phyloP scores from a whole-genome alignment of 2,113 vertebrate genomes.

The Forbesichthys agassizii region DNA sequence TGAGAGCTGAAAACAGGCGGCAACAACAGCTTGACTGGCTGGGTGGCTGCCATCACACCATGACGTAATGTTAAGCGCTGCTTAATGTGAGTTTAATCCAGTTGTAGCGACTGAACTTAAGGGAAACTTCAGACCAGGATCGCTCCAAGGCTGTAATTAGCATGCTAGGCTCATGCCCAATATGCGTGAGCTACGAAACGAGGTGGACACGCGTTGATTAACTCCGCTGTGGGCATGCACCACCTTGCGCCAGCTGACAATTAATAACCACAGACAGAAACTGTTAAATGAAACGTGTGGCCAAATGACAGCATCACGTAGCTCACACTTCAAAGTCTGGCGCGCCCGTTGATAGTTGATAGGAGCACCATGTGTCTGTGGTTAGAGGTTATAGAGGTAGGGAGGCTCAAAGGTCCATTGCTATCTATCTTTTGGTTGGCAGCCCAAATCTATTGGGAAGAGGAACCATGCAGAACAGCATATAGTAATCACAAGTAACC shows the following conservation, averaged over 20 bases:
- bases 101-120: too few species aligned
- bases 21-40: too few species aligned
- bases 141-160: background rate
- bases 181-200: background rate
- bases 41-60: too few species aligned
- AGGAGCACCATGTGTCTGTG: constrained; percentile 50
- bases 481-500: constrained; percentile 55
- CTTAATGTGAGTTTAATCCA: too few species aligned
- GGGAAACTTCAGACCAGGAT: too few species aligned
- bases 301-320: constrained; percentile 28
- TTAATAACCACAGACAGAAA: constrained; percentile 29
- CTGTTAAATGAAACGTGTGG: constrained; percentile 24
- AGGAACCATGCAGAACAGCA: constrained; percentile 58
- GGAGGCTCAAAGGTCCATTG: constrained; percentile 57
- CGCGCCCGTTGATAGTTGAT: constrained; percentile 33
- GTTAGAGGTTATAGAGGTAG: constrained; percentile 30
- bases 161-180: background rate
- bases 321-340: constrained; percentile 48
- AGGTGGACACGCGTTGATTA: constrained; percentile 9
- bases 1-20: too few species aligned
- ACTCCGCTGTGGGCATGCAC: background rate
- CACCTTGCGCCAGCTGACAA: constrained; percentile 25
- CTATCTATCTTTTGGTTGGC: constrained; percentile 63
- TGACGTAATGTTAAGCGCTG: too few species aligned
- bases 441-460: constrained; percentile 56